Conservation (phyloP, 1,140 invertebrate species). For the Phthorimaea operculella region DNA sequence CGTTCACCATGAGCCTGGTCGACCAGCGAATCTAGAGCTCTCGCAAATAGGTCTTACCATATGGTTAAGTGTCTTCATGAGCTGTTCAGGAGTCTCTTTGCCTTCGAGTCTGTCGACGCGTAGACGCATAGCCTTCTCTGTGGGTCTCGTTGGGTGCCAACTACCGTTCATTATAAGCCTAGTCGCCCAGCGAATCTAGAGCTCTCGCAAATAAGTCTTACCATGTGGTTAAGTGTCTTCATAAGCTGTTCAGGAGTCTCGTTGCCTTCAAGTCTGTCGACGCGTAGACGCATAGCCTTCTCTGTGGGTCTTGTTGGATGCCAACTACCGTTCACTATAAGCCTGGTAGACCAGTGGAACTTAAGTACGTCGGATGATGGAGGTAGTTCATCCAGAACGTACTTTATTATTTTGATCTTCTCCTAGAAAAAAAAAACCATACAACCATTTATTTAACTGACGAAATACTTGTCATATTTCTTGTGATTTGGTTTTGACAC, state of each 20-base stretch:
- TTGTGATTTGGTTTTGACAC: too few species aligned
- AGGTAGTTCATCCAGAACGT: constrained; percentile 30
- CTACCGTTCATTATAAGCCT: too few species aligned
- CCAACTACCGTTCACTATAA: constrained; percentile 25
- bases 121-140: constrained; percentile 20
- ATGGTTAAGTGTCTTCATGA: constrained; percentile 6
- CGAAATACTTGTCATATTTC: background rate
- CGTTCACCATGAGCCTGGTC: too few species aligned
- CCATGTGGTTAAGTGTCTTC: constrained; percentile 11
- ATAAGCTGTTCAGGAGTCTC: background rate
- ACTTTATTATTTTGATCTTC: constrained; percentile 26
- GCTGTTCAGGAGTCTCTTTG: background rate
- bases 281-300: constrained; percentile 20
- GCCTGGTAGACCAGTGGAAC: constrained; percentile 32
- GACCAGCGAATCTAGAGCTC: too few species aligned
- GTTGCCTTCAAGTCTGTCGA: constrained; percentile 22
- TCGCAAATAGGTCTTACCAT: too few species aligned
- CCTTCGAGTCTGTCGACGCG: constrained; percentile 23
- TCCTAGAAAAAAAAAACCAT: constrained; percentile 31
- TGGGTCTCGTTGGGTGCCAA: constrained; percentile 9
- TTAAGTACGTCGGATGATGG: constrained; percentile 26
- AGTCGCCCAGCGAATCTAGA: too few species aligned
- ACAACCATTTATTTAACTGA: background rate
- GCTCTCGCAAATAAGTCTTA: constrained; percentile 1
- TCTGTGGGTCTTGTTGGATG: constrained; percentile 19